Evolutionary conservation across 1,140 invertebrate species (phyloP), one percentile per base, ranked within the genome.

Genomic region (Leptopilina clavipes): DNA sequence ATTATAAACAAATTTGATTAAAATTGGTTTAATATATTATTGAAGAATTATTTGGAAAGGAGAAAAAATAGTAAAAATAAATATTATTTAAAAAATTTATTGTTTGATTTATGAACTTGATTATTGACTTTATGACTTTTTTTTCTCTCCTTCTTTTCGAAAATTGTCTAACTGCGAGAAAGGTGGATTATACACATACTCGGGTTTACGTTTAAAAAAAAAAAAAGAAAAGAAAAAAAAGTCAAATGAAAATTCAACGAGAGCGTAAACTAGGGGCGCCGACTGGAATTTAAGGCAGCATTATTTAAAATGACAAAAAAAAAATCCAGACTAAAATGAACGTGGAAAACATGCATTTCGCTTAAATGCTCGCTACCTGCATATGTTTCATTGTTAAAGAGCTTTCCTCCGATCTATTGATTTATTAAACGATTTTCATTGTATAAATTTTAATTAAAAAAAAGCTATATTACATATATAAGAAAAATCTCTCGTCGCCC

Each of bases 261-360:
- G 59, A 22, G 59, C 22, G 59, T 31, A 65, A 65, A 65, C 59
- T 65, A 25, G 59, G 0, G 59, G 52, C 17, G 19, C 7, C 9
- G 52, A n/a, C 22, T 65, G 56, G 19, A 31, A 65, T 31, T 31
- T 31, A 65, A 65, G 25, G 59, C 14, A 31, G 59, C 25, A 65
- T 65, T 65, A 65, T 31, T 65, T 65, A 65, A 65, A 65, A 65
- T 65, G 59, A 65, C 59, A 65, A 65, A 65, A 40, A 31, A 31
- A 31, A 65, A 65, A 31, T 65, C 11, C 56, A 65, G 59, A 22
- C 25, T 65, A 22, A 65, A 65, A 31, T 14, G 25, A 65, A 31
- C 25, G 22, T 25, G 59, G 12, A 65, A 52, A 65, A 65, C 59
- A 65, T 65, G 59, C 59, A 65, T 65, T 65, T 65, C 59, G 59